phyloP scores from a whole-genome alignment of 2,888 invertebrate genomes.

The Nephrocerus scutellatus region DNA sequence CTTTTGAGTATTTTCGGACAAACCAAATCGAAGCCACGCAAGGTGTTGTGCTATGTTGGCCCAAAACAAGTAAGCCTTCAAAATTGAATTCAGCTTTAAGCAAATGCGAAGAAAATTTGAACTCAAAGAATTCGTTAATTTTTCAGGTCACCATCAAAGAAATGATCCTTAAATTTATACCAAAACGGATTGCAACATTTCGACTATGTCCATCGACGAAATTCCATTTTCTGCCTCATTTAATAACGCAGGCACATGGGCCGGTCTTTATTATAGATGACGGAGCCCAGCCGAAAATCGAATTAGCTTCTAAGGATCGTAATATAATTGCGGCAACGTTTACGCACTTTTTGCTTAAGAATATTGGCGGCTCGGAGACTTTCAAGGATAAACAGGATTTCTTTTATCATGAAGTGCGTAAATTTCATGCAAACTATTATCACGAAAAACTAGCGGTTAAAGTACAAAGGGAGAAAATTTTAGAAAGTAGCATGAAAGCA shows the following conservation, averaged over 20 bases:
- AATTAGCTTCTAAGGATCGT: constrained; percentile 73
- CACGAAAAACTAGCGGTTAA: constrained; percentile 80
- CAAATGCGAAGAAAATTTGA: constrained; percentile 9
- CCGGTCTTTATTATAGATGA: constrained; percentile 78
- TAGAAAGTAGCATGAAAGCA: constrained; percentile 78
- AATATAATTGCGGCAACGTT: constrained; percentile 90
- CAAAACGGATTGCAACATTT: constrained; percentile 84
- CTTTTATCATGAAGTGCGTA: constrained; percentile 75
- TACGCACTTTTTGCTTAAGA: constrained; percentile 82
- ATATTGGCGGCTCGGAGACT: constrained; percentile 91
- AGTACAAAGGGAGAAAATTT: constrained; percentile 70
- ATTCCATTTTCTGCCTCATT: constrained; percentile 57
- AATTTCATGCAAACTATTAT: constrained; percentile 78
- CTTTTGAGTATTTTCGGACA: constrained; percentile 54
- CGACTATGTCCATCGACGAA: constrained; percentile 91
- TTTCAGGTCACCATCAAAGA: constrained; percentile 78
- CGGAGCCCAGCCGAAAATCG: constrained; percentile 80
- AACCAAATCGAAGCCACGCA: constrained; percentile 63
- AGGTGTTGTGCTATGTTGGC: constrained; percentile 83
- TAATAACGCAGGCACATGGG: constrained; percentile 49
- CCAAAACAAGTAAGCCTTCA: constrained; percentile 63
- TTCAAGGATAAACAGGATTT: constrained; percentile 79
- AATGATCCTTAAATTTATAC: constrained; percentile 86
- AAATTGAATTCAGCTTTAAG: constrained; percentile 1
- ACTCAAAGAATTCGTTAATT: constrained; percentile 41